These are phyloP conservation scores for Ophioderma brevispina DNA, from an alignment of 35 echinoderm and acorn worm species.

Conservation along the genomic window DNA sequence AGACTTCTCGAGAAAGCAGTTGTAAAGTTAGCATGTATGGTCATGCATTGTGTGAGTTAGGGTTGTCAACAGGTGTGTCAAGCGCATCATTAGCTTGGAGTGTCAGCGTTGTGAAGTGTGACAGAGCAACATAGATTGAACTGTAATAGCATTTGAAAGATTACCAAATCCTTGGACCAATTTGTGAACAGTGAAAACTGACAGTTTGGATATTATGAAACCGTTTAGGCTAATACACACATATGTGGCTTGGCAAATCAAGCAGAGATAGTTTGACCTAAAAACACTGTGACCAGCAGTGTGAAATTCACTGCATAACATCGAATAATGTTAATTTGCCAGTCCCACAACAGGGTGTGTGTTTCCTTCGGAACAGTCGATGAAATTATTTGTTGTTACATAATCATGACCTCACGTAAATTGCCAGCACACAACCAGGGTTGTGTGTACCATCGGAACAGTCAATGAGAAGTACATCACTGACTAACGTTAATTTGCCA, in stretches of 20 bases:
- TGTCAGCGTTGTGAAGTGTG: not conserved
- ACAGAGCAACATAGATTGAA: not conserved
- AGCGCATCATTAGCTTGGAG: not conserved
- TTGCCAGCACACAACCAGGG: no score
- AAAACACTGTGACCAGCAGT: not conserved
- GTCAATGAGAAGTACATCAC: no score
- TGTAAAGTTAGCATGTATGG: no score
- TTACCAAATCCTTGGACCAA: not conserved
- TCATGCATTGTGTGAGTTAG: not conserved
- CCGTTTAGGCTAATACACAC: not conserved
- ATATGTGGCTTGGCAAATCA: not conserved
- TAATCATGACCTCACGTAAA: not conserved
- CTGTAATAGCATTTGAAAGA: not conserved
- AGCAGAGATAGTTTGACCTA: not conserved
- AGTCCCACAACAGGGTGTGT: not conserved
- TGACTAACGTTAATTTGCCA: no score
- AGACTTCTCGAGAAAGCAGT: not conserved
- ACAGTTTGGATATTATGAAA: not conserved
- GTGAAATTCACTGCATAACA: not conserved
- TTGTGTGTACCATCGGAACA: no score
- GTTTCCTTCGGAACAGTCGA: not conserved
- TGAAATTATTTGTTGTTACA: not conserved
- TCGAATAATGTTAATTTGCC: not conserved
- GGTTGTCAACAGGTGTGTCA: not conserved
- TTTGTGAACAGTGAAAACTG: not conserved